A percentile compares a stretch with the other conserved stretches of the same genome.
Evolutionary conservation across 2,113 vertebrate species (phyloP).

Genomic region (Riparia riparia): DNA sequence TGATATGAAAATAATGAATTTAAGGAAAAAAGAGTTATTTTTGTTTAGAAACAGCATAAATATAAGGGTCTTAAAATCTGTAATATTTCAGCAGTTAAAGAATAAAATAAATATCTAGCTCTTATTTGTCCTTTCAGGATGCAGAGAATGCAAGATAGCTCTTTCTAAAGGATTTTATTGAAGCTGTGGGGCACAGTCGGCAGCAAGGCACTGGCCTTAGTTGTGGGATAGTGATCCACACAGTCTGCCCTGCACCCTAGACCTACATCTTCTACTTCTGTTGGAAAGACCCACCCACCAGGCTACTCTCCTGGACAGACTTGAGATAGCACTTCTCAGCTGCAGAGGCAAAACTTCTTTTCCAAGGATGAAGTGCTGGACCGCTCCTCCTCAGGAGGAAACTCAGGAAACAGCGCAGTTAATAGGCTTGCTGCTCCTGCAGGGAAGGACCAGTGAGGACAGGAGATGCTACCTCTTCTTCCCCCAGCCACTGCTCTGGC

Average conservation of each 20-base stretch:
- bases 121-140: neutral
- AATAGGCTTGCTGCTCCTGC: neutral
- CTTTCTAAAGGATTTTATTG: neutral
- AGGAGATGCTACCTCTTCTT: neutral
- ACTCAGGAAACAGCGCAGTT: neutral
- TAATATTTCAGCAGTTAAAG: neutral
- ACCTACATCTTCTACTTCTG: neutral
- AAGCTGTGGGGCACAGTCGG: neutral
- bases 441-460: neutral
- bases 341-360: neutral
- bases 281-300: neutral
- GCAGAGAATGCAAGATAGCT: neutral
- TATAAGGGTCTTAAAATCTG: neutral
- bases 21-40: neutral
- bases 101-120: neutral
- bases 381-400: neutral
- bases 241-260: neutral
- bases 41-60: neutral
- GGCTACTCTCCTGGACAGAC: neutral
- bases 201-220: neutral
- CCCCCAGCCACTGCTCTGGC: neutral
- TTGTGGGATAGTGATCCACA: neutral
- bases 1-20: neutral
- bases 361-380: neutral
- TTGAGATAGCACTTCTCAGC: neutral